Conservation (phyloP, 2,888 invertebrate genomes). For the Drosophila borborema region DNA sequence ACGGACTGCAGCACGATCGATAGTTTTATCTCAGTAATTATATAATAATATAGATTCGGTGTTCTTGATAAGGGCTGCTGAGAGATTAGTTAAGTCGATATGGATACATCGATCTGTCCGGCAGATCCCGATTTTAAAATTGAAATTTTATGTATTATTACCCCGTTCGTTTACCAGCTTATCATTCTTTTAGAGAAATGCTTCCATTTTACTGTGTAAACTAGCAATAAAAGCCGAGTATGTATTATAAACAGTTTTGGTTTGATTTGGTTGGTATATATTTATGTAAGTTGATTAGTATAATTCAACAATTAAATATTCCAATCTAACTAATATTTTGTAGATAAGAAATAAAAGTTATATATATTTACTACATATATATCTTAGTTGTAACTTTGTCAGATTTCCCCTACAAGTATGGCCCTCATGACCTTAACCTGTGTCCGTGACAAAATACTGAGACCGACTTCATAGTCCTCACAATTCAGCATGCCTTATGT, state of each 20-base stretch:
- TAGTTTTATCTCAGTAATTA: neutral
- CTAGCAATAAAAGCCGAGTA: no score
- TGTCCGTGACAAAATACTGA: neutral
- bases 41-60: no score
- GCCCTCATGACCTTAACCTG: neutral
- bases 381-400: neutral
- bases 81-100: no score
- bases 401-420: neutral
- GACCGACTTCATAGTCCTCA: neutral
- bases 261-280: neutral
- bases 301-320: conserved; percentile 1
- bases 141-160: no score
- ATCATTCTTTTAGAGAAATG: neutral
- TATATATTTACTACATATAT: neutral
- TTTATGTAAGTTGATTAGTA: neutral
- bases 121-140: no score
- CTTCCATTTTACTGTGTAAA: no score
- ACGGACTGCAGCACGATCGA: neutral
- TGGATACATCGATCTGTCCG: no score
- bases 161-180: no score
- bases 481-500: neutral
- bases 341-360: neutral
- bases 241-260: neutral
- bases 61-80: no score
- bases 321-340: neutral